Evolutionary conservation across 1,140 invertebrate species (phyloP).

Genomic region (Hypsibius dujardini): DNA sequence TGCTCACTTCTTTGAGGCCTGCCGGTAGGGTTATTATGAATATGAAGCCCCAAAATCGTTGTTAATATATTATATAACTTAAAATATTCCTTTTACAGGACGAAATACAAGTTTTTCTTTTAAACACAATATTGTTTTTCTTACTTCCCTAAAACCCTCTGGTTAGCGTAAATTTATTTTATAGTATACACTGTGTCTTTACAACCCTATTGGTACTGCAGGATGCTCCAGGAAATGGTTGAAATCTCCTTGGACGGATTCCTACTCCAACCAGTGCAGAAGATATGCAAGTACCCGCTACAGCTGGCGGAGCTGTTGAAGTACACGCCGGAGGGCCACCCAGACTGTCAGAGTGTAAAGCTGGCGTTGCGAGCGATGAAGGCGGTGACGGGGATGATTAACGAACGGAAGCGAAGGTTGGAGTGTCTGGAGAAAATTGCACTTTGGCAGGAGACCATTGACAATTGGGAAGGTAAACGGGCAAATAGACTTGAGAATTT

Average conservation of each 20-base stretch:
- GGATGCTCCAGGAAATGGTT: constrained; percentile 56
- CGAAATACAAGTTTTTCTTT: no score
- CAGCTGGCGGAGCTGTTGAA: constrained; percentile 68
- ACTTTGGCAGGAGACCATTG: constrained; percentile 56
- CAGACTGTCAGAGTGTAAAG: constrained; percentile 46
- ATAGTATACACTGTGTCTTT: no score
- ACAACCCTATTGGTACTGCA: constrained; percentile 19
- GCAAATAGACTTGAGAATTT: no score
- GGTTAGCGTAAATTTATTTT: no score
- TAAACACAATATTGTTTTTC: no score
- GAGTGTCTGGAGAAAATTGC: constrained; percentile 60
- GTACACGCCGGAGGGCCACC: constrained; percentile 49
- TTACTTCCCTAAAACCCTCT: no score
- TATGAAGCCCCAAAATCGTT: no score
- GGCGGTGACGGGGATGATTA: constrained; percentile 52
- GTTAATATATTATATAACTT: no score
- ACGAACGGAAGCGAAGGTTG: constrained; percentile 59
- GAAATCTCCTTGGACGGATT: constrained; percentile 73
- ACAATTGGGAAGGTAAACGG: constrained; percentile 52
- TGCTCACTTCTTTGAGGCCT: constrained; percentile 65
- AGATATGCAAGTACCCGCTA: constrained; percentile 78
- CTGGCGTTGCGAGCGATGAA: constrained; percentile 57
- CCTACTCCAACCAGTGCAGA: constrained; percentile 67
- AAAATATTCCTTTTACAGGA: no score
- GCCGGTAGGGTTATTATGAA: constrained; percentile 27